These are phyloP conservation scores for Helobdella robusta DNA, from an alignment of 2,888 invertebrate genomes.

Conservation along the genomic window DNA sequence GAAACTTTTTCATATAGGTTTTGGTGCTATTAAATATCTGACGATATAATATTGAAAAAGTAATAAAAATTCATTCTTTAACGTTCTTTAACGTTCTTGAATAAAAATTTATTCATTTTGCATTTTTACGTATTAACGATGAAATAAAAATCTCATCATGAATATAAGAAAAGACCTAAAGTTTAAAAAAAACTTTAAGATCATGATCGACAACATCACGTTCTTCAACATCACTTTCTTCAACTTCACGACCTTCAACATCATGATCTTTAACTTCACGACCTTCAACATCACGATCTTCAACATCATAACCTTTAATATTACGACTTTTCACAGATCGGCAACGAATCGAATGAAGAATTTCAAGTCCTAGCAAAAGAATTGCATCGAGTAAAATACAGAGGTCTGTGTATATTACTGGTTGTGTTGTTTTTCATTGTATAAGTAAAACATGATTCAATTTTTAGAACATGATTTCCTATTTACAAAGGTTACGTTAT, in stretches of 20 bases:
- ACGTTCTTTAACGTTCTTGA: too few species aligned
- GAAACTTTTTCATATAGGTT: too few species aligned
- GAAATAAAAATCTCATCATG: too few species aligned
- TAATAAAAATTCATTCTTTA: background rate
- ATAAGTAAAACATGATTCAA: background rate
- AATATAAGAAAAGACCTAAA: too few species aligned
- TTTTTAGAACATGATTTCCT: background rate
- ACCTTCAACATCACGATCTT: background rate
- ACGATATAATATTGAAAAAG: background rate
- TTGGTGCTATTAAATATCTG: too few species aligned
- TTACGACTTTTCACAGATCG: background rate
- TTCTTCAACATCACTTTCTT: too few species aligned
- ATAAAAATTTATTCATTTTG: too few species aligned
- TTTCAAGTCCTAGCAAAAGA: conserved; percentile 1
- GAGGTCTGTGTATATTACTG: background rate
- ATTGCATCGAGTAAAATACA: conserved; percentile 7
- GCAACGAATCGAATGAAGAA: conserved; percentile 5
- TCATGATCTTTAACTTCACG: too few species aligned
- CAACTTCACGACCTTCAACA: too few species aligned
- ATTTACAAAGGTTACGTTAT: background rate
- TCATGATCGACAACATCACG: too few species aligned
- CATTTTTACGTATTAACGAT: too few species aligned
- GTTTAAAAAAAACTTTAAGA: too few species aligned
- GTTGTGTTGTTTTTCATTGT: background rate
- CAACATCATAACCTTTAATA: background rate